Evolutionary conservation across 2,797 vertebrate genomes (phyloP).

Genomic region (Lindbergichthys nudifrons): DNA sequence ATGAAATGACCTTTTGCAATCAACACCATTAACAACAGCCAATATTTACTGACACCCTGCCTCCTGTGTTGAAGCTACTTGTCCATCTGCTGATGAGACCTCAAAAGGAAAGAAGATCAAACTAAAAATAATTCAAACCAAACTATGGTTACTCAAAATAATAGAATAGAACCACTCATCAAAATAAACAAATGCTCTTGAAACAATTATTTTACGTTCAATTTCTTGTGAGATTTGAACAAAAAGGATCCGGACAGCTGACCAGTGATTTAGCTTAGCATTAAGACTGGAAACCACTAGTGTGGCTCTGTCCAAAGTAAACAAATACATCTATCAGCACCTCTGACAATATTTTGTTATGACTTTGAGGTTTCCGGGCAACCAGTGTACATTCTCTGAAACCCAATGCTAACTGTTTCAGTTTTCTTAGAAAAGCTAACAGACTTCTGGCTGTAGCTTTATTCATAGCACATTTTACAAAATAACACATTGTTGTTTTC

Average conservation of each 20-base stretch:
- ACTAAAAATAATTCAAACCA: slow-evolving; percentile 7
- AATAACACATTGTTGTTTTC: neutral
- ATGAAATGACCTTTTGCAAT: neutral
- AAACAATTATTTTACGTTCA: neutral
- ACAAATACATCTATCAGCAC: too few relatives aligned
- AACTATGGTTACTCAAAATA: slow-evolving; percentile 16
- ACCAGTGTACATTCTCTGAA: too few relatives aligned
- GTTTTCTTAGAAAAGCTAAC: too few relatives aligned
- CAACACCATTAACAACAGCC: neutral
- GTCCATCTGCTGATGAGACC: slow-evolving; percentile 23
- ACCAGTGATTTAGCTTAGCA: too few relatives aligned
- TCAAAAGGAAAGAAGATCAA: slow-evolving; percentile 8
- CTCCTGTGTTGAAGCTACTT: slow-evolving; percentile 11
- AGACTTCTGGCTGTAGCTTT: too few relatives aligned
- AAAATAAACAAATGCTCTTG: neutral
- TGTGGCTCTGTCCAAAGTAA: too few relatives aligned
- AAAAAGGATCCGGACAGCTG: too few relatives aligned
- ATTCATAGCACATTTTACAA: neutral
- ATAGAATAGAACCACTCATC: neutral
- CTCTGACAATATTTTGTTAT: too few relatives aligned
- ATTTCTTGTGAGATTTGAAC: neutral
- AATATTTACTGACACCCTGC: neutral
- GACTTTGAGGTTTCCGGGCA: too few relatives aligned
- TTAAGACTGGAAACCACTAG: too few relatives aligned
- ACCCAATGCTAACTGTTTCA: too few relatives aligned